phyloP scores from a whole-genome alignment of 2,888 invertebrate species.

The Xestia c-nigrum region DNA sequence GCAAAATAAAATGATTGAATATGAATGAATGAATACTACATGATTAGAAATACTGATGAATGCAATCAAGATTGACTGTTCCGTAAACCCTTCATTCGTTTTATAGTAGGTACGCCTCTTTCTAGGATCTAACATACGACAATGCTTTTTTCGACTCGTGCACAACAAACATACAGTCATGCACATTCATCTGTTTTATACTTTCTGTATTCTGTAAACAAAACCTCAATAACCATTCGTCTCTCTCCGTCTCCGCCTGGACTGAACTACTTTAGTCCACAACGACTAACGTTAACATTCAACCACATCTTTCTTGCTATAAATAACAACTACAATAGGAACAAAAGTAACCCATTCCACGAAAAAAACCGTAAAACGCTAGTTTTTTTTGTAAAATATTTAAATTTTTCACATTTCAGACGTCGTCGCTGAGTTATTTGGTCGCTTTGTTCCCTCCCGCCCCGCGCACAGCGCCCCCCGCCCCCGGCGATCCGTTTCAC shows the following conservation, averaged over 20 bases:
- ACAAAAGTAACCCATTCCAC: constrained; percentile 55
- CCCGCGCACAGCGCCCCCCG: neutral
- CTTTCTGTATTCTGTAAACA: neutral
- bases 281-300: constrained; percentile 29
- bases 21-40: too few species aligned
- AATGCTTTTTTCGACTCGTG: neutral
- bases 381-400: constrained; percentile 64
- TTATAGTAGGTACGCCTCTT: neutral
- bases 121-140: neutral
- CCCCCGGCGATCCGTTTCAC: constrained; percentile 44
- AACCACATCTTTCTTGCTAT: constrained; percentile 43
- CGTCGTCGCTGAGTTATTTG: constrained; percentile 55
- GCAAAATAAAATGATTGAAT: too few species aligned
- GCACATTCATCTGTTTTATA: neutral
- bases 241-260: neutral
- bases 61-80: neutral
- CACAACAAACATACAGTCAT: neutral
- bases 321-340: constrained; percentile 60
- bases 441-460: constrained; percentile 49
- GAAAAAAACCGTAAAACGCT: constrained; percentile 52
- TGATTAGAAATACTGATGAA: neutral
- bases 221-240: constrained; percentile 26
- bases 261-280: constrained; percentile 26
- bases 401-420: constrained; percentile 59
- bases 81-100: neutral